Conservation (phyloP, 2,888 invertebrate genomes). For the Erebia epiphron region DNA sequence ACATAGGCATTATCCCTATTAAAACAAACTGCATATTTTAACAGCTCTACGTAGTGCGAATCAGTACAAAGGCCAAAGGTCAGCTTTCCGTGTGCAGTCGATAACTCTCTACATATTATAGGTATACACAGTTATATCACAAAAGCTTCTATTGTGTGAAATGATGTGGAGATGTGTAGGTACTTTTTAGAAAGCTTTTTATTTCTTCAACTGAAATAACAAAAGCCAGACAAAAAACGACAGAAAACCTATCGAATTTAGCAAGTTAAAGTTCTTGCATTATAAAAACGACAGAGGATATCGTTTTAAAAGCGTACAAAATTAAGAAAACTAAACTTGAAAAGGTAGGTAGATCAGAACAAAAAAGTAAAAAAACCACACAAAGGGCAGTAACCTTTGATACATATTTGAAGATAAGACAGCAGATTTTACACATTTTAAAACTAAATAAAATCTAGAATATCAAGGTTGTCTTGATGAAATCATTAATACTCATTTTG, state of each 20-base stretch:
- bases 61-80: conserved; percentile 35
- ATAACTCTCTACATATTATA: conserved; percentile 23
- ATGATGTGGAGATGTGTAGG: not conserved
- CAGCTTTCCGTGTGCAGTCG: conserved; percentile 33
- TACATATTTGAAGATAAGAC: too few species aligned
- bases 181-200: not conserved
- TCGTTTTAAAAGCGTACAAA: too few species aligned
- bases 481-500: not conserved
- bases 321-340: too few species aligned
- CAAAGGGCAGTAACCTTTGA: too few species aligned
- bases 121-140: conserved; percentile 8
- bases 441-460: not conserved
- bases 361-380: too few species aligned
- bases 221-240: not conserved
- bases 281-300: too few species aligned
- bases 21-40: not conserved
- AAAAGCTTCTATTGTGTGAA: not conserved
- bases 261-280: not conserved
- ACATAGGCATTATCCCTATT: too few species aligned
- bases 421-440: not conserved
- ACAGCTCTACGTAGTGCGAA: conserved; percentile 19
- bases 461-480: not conserved
- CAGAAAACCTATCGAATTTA: not conserved
- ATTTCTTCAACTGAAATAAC: not conserved
- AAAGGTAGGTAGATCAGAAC: too few species aligned